A percentile compares a stretch with the other conserved stretches of the same genome.
phyloP scores from a whole-genome alignment of 1,140 invertebrate genomes.

The Dreissena rostriformis region DNA sequence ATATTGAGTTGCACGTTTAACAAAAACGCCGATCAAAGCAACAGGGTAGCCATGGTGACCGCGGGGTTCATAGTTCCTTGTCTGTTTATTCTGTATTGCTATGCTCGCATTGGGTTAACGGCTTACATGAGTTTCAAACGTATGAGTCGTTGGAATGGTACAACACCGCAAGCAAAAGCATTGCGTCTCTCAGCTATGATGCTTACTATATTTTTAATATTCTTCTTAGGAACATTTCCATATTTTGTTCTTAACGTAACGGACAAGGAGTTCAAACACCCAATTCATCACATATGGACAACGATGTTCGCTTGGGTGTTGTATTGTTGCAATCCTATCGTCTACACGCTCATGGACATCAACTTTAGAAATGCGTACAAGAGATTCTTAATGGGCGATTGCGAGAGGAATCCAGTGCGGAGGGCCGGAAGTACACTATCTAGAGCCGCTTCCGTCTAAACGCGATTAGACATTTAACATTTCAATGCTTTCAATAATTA shows the following conservation, averaged over 20 bases:
- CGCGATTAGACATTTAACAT: no score
- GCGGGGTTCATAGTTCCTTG: slow-evolving; percentile 73
- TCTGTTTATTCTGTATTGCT: slow-evolving; percentile 73
- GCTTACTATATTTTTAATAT: slow-evolving; percentile 68
- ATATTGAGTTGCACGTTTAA: slow-evolving; percentile 75
- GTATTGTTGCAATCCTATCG: slow-evolving; percentile 67
- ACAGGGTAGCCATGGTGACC: slow-evolving; percentile 71
- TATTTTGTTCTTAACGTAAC: slow-evolving; percentile 67
- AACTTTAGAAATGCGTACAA: slow-evolving; percentile 67
- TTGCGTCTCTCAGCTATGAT: slow-evolving; percentile 69
- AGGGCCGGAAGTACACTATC: slow-evolving; percentile 45
- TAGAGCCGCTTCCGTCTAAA: slow-evolving; percentile 37
- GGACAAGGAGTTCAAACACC: slow-evolving; percentile 59
- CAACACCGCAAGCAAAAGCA: slow-evolving; percentile 60
- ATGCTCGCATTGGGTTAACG: slow-evolving; percentile 72
- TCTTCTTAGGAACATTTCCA: slow-evolving; percentile 69
- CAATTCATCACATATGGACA: slow-evolving; percentile 65
- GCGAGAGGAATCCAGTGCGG: slow-evolving; percentile 52
- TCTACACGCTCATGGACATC: slow-evolving; percentile 70
- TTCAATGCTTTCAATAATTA: no score
- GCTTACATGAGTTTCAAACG: slow-evolving; percentile 68
- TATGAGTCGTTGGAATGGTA: slow-evolving; percentile 61
- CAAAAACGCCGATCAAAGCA: slow-evolving; percentile 63
- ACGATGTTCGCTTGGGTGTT: slow-evolving; percentile 66
- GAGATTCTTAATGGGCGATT: slow-evolving; percentile 59